These are phyloP conservation scores for Holothuria glaberrima DNA, from an alignment of 35 echinoderm and acorn worm genomes.

Conservation along the genomic window DNA sequence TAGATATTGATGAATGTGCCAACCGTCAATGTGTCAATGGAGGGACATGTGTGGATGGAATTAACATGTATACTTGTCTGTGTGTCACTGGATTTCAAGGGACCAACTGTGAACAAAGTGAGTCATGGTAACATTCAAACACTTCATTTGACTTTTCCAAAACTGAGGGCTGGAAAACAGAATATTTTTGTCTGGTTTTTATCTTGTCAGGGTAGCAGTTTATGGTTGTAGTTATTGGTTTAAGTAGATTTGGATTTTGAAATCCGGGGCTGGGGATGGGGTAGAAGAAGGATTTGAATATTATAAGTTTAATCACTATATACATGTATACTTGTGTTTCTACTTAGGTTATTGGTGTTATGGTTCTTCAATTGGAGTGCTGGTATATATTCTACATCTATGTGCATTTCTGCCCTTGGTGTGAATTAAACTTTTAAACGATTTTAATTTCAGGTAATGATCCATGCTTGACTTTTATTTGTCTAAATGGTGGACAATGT, in stretches of 20 bases:
- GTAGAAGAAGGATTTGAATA: no score
- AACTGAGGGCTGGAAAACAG: neutral
- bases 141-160: neutral
- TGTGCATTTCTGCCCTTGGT: no score
- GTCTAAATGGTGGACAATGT: neutral
- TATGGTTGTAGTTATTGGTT: no score
- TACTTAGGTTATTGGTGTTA: no score
- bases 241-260: no score
- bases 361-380: no score
- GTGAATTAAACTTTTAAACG: no score
- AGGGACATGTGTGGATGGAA: neutral
- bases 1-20: conserved; percentile 18
- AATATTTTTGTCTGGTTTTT: neutral
- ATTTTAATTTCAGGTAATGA: neutral
- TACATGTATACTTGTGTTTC: no score
- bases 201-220: no score
- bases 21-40: neutral
- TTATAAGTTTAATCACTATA: no score
- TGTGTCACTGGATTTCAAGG: neutral
- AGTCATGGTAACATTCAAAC: neutral
- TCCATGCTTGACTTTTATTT: neutral
- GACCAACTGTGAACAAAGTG: neutral
- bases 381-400: no score
- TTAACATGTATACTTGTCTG: neutral
- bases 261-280: neutral